A percentile compares a stretch with the other conserved stretches of the same genome.
Evolutionary conservation across 1,140 invertebrate species (phyloP).

Genomic region (Pomacea maculata): DNA sequence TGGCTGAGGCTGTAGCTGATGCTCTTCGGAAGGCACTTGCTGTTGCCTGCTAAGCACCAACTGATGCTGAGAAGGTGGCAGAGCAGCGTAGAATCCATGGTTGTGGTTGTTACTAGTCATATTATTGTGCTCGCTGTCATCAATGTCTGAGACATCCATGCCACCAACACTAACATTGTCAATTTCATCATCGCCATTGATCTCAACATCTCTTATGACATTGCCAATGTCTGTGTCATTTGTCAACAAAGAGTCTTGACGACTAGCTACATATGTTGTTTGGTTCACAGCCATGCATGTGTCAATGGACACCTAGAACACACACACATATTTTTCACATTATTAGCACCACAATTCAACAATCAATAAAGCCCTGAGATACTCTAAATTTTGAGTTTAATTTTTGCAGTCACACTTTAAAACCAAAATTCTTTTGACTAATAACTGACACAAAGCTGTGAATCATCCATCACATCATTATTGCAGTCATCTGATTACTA

Average conservation of each 20-base stretch:
- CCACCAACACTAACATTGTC: constrained; percentile 59
- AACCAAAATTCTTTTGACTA: too few species aligned
- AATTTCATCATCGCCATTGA: constrained; percentile 41
- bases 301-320: constrained; percentile 10
- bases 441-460: too few species aligned
- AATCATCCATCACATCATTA: too few species aligned
- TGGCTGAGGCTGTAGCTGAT: constrained; percentile 19
- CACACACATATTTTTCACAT: neutral
- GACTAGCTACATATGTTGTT: constrained; percentile 6
- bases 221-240: constrained; percentile 17
- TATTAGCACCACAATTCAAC: too few species aligned
- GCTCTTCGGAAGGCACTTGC: neutral
- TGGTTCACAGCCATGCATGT: constrained; percentile 1
- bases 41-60: constrained; percentile 5
- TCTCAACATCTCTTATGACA: constrained; percentile 18
- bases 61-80: constrained; percentile 12
- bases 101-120: neutral
- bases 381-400: too few species aligned
- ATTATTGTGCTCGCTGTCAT: constrained; percentile 37
- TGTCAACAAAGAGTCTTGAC: constrained; percentile 18
- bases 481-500: too few species aligned
- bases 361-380: too few species aligned
- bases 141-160: constrained; percentile 63
- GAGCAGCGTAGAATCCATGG: neutral
- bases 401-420: too few species aligned